Evolutionary conservation across 2,888 invertebrate genomes (phyloP), one percentile per base, ranked within the genome.

Genomic region (Heterodera filipjevi): DNA sequence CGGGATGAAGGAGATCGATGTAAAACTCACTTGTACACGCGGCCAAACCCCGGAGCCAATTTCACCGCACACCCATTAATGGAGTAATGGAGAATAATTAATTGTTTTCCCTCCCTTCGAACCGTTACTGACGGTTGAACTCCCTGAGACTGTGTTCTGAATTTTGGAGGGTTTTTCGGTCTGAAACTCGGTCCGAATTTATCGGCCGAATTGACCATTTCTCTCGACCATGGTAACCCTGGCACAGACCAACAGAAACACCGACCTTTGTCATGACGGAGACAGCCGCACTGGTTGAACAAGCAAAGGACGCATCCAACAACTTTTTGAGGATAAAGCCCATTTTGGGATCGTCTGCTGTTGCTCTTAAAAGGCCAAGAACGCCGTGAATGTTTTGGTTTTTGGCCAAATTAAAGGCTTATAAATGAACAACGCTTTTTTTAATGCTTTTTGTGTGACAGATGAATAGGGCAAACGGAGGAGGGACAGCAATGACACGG

Each of bases 41-140:
- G 83, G 14, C 87, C 87, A 79, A 87, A 87, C 87, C 3, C 87
- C 87, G 12, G 86, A 78, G 16, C 86, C 86, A 73, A 87, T 87
- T 81, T 87, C 86, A 70, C 87, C 87, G 30, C 49, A 66, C 16
- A 78, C 53, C 12, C 75, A 64, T 46, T 2, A 75, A 68, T 87
- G 10, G 86, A 78, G 16, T n/a, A 68, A 33, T 22, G 14, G 12
- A n/a, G 3, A 14, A 27, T 14, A 3, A 68, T 22, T 19, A 14
- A 6, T 59, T 59, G n/a, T 19, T n/a, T 59, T 59, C 6, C 16
- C n/a, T n/a, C 59, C 59, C 33, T 3, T 3, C 22, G 39, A 10
- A 70, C 33, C 71, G 19, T 33, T 77, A 77, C 32, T 77, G 66
- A 19, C 49, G 66, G 27, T 70, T 71, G 39, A 77, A 77, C 32